Evolutionary conservation across 2,888 invertebrate genomes (phyloP), one percentile per base, ranked within the genome.

Genomic region (Bombyx huttoni): DNA sequence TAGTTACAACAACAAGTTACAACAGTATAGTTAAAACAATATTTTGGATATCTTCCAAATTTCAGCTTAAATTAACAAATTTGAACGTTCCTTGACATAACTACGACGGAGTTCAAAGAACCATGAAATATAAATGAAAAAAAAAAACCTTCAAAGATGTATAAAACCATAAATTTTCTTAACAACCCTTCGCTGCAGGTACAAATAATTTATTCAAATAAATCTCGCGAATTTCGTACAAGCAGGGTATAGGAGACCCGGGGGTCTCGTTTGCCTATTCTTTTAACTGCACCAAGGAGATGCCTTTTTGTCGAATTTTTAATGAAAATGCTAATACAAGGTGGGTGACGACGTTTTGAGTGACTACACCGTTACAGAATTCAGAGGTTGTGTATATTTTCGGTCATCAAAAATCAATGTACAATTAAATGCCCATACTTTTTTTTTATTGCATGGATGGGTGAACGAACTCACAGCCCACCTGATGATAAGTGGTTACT

Each of bases 181-280:
- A 75, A 68, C 78, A 86, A 85, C 87, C 87, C 87, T 86, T 86
- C 84, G 79, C 67, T 82, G 78, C 84, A 87, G 84, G 84, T 84
- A 67, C 75, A 80, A 78, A 83, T 87, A 83, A 88, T 88, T 86
- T 88, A 87, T 87, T 86, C 81, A 81, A 77, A 88, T 87, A 87
- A 88, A 87, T 88, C 86, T 81, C 66, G 61, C 57, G 68, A 75
- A 78, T 79, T 80, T 80, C 78, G 70, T 72, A 70, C 68, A 66
- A 60, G 62, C 62, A 63, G 53, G 61, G 59, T 69, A 60, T 72
- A 80, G 68, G 60, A 72, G 74, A 69, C 87, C 86, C 87, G 62
- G 55, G 87, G 85, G 87, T 67, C 69, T 75, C 74, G 74, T 85
- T 81, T 57, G 54, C 66, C 70, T 60, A 70, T 84, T 82, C 79